Conservation (phyloP, 1,140 invertebrate species). For the Aphidius ervi region DNA sequence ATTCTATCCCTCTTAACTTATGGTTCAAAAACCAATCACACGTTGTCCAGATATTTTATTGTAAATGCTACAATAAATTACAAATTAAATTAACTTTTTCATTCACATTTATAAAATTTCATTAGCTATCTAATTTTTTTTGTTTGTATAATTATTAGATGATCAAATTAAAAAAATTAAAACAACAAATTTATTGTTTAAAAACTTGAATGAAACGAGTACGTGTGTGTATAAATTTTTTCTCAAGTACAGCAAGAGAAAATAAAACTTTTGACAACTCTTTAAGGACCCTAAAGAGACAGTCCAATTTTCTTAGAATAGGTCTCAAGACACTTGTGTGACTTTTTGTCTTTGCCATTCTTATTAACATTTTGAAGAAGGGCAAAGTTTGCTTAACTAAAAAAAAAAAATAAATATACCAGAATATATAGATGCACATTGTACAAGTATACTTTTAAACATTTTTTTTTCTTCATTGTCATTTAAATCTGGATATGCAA, state of each 20-base stretch:
- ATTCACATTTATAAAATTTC: neutral
- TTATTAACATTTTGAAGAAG: conserved; percentile 25
- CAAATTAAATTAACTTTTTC: neutral
- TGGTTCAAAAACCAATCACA: conserved; percentile 11
- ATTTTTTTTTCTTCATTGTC: too few species aligned
- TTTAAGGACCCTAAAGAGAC: conserved; percentile 35
- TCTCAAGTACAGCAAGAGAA: conserved; percentile 22
- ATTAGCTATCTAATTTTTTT: neutral
- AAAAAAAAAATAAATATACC: neutral
- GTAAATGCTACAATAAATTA: conserved; percentile 21
- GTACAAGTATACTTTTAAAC: too few species aligned
- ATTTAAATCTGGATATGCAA: too few species aligned
- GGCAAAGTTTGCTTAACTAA: neutral
- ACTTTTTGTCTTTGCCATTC: conserved; percentile 25
- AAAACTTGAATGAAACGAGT: neutral
- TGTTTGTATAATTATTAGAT: neutral
- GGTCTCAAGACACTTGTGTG: conserved; percentile 33
- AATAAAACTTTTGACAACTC: conserved; percentile 38
- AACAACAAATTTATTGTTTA: neutral
- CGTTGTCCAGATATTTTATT: conserved; percentile 5
- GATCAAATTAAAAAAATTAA: too few species aligned
- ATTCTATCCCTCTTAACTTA: conserved; percentile 26
- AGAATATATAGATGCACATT: too few species aligned
- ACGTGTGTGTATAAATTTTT: neutral
- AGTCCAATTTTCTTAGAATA: conserved; percentile 42